These are phyloP conservation scores for Drosophila bunnanda DNA, from an alignment of 2,888 invertebrate genomes.

Conservation along the genomic window DNA sequence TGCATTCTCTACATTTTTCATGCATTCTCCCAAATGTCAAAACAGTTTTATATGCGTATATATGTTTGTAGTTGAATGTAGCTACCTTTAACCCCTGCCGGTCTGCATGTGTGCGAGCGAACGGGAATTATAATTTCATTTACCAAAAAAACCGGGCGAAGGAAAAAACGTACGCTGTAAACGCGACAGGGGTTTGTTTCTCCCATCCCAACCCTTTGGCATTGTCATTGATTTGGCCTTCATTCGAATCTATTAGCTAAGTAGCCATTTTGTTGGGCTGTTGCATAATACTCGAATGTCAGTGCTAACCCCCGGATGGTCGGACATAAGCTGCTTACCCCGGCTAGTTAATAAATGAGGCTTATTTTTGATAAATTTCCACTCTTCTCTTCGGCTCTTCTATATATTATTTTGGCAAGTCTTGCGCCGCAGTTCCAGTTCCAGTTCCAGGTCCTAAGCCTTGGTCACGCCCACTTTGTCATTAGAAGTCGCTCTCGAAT, in stretches of 20 bases:
- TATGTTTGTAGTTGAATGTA: constrained; percentile 33
- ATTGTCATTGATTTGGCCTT: constrained; percentile 33
- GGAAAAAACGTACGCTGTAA: constrained; percentile 22
- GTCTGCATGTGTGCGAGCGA: constrained; percentile 31
- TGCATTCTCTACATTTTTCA: constrained; percentile 44
- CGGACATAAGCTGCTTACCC: constrained; percentile 45
- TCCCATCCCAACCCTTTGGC: constrained; percentile 65
- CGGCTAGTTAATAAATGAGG: constrained; percentile 50
- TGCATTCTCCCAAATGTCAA: constrained; percentile 79
- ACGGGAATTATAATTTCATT: constrained; percentile 75
- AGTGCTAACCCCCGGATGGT: constrained; percentile 22
- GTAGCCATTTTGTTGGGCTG: constrained; percentile 81
- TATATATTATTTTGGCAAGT: constrained; percentile 26
- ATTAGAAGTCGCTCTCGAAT: constrained; percentile 73
- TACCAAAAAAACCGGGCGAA: constrained; percentile 53
- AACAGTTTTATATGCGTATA: constrained; percentile 65
- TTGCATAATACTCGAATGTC: constrained; percentile 65
- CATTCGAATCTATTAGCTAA: constrained; percentile 67
- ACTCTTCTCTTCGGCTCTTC: constrained; percentile 1
- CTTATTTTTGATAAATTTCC: constrained; percentile 43
- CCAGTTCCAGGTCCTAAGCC: constrained; percentile 58
- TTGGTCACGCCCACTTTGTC: constrained; percentile 74
- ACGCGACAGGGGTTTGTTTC: constrained; percentile 75
- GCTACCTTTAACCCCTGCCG: constrained; percentile 43
- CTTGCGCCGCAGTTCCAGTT: constrained; percentile 24